Evolutionary conservation across 2,797 vertebrate genomes (phyloP).

Genomic region (Pipistrellus pipistrellus): DNA sequence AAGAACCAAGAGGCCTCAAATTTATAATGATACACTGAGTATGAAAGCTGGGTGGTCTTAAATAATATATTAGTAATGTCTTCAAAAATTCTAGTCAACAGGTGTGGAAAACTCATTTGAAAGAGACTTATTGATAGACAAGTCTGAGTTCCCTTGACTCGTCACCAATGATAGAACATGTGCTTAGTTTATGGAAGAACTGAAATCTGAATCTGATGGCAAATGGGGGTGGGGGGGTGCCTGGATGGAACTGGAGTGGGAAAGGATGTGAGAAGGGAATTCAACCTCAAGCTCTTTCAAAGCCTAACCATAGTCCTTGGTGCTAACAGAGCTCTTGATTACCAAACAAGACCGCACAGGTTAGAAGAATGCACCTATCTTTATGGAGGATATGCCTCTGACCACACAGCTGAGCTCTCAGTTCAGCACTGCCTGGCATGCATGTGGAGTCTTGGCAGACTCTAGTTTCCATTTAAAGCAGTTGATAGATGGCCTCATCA

Average conservation of each 20-base stretch:
- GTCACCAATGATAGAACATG: background rate
- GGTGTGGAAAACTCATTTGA: background rate
- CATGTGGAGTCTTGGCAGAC: accelerated
- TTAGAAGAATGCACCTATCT: background rate
- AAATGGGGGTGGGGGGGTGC: background rate
- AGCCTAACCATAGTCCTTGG: background rate
- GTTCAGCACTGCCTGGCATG: no score
- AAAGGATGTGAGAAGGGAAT: background rate
- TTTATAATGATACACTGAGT: background rate
- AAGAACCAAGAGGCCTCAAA: background rate
- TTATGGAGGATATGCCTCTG: no score
- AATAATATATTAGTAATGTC: background rate
- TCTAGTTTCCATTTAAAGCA: background rate
- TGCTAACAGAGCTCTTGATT: background rate
- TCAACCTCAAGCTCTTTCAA: background rate
- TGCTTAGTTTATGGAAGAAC: background rate
- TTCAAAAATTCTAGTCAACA: background rate
- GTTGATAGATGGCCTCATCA: background rate
- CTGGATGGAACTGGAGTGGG: background rate
- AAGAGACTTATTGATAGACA: background rate
- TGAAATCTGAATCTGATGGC: background rate
- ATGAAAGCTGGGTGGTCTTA: background rate
- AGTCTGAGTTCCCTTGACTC: background rate
- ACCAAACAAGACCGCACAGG: background rate
- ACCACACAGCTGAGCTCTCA: background rate